Evolutionary conservation across 2,797 vertebrate genomes (phyloP).

Genomic region (Chelidonichthys spinosus): DNA sequence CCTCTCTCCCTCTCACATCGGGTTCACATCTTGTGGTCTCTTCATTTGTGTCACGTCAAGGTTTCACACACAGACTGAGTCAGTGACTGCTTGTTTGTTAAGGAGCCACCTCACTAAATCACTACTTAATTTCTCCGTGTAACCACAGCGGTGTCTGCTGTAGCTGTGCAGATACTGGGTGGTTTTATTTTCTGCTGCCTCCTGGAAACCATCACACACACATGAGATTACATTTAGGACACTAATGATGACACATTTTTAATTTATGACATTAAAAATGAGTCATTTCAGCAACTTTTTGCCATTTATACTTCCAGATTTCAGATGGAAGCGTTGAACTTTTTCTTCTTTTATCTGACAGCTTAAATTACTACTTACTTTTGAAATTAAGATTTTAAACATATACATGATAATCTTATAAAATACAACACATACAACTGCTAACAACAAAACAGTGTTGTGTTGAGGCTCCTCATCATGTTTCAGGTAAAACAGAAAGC

Average conservation of each 20-base stretch:
- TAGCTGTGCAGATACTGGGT: not conserved
- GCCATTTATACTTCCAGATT: not conserved
- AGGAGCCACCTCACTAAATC: conserved; percentile 8
- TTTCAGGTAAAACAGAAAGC: too few relatives aligned
- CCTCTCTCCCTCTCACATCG: conserved; percentile 21
- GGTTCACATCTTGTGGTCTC: conserved; percentile 43
- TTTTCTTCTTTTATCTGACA: not conserved
- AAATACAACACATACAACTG: too few relatives aligned
- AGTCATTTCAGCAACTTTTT: conserved; percentile 4
- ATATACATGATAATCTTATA: too few relatives aligned
- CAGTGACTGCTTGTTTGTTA: conserved; percentile 13
- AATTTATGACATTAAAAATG: not conserved
- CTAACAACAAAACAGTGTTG: too few relatives aligned
- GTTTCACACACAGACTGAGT: conserved; percentile 36
- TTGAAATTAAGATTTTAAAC: too few relatives aligned
- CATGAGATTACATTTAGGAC: too few relatives aligned
- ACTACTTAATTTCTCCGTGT: conserved; percentile 5
- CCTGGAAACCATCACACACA: too few relatives aligned
- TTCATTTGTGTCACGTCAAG: conserved; percentile 3
- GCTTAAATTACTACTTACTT: not conserved
- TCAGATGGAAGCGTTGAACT: not conserved
- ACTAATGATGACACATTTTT: not conserved
- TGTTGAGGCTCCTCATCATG: not conserved
- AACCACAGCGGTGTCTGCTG: not conserved
- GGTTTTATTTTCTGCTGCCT: conserved; percentile 1